Conservation (phyloP, 2,888 invertebrate genomes). For the Hirtodrosophila trivittata region DNA sequence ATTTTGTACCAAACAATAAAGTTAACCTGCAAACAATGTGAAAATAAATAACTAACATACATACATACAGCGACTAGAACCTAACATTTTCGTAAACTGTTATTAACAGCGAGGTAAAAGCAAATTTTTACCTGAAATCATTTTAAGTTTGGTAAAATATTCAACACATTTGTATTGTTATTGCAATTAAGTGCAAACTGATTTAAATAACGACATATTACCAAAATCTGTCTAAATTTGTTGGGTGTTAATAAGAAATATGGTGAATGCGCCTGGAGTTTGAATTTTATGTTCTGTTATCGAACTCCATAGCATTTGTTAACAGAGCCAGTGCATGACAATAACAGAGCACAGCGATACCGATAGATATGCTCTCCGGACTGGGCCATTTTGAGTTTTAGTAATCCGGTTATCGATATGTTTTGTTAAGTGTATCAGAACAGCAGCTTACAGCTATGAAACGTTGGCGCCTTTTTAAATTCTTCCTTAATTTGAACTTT, state of each 20-base stretch:
- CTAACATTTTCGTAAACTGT: constrained; percentile 39
- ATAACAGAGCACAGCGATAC: not conserved
- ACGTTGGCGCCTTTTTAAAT: not conserved
- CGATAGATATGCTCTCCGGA: not conserved
- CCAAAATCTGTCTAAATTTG: not conserved
- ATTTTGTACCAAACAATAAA: constrained; percentile 8
- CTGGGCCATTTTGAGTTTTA: too few relatives aligned
- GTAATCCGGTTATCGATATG: not conserved
- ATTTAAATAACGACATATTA: not conserved
- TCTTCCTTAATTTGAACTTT: not conserved
- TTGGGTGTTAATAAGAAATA: not conserved
- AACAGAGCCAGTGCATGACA: not conserved
- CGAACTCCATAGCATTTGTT: not conserved
- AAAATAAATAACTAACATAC: constrained; percentile 55
- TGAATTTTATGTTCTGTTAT: not conserved
- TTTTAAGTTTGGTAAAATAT: not conserved
- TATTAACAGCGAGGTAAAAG: constrained; percentile 36
- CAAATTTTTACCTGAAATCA: constrained; percentile 6
- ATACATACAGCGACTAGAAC: constrained; percentile 21
- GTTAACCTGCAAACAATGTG: constrained; percentile 57
- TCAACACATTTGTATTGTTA: not conserved
- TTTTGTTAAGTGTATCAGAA: fast-evolving
- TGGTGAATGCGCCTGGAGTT: not conserved
- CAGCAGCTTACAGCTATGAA: constrained; percentile 21
- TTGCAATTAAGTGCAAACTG: not conserved